phyloP scores from a whole-genome alignment of 2,113 vertebrate species.

The Mohoua ochrocephala region DNA sequence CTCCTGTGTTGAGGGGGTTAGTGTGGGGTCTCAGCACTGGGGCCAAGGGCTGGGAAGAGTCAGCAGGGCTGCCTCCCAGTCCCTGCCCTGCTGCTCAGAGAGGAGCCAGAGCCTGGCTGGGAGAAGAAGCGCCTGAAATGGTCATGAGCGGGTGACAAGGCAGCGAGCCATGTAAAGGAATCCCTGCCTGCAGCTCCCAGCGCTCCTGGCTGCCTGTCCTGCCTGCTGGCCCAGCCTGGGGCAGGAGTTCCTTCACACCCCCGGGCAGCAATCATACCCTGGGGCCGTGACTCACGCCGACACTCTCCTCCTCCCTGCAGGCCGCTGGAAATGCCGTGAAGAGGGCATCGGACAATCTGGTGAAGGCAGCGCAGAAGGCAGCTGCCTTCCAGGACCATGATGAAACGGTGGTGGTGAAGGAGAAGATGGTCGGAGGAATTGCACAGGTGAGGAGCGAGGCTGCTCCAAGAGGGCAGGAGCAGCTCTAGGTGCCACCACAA shows the following conservation, averaged over 20 bases:
- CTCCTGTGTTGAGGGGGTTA: rapidly evolving
- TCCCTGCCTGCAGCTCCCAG: background rate
- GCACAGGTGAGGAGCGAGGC: constrained; percentile 83
- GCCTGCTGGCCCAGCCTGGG: background rate
- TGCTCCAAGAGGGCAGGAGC: background rate
- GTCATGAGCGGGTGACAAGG: constrained; percentile 22
- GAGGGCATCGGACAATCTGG: constrained; percentile 93
- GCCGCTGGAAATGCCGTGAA: constrained; percentile 94
- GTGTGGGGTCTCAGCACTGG: rapidly evolving
- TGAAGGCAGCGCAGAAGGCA: constrained; percentile 95
- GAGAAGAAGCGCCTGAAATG: constrained; percentile 41
- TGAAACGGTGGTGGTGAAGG: constrained; percentile 91
- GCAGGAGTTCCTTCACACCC: background rate
- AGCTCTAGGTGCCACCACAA: background rate
- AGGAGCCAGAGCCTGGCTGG: background rate
- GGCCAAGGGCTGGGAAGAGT: background rate
- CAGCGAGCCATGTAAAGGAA: constrained; percentile 1
- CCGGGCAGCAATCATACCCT: rapidly evolving
- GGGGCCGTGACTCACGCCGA: background rate
- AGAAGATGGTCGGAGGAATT: constrained; percentile 96
- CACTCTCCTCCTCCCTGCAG: constrained; percentile 43
- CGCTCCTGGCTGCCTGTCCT: background rate
- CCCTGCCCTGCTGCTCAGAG: background rate
- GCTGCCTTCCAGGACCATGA: constrained; percentile 94
- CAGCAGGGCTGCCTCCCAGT: background rate